Percentiles rank a stretch among this genome's conserved stretches.
Conservation (phyloP, 2,888 invertebrate species). For the Noctua janthe region DNA sequence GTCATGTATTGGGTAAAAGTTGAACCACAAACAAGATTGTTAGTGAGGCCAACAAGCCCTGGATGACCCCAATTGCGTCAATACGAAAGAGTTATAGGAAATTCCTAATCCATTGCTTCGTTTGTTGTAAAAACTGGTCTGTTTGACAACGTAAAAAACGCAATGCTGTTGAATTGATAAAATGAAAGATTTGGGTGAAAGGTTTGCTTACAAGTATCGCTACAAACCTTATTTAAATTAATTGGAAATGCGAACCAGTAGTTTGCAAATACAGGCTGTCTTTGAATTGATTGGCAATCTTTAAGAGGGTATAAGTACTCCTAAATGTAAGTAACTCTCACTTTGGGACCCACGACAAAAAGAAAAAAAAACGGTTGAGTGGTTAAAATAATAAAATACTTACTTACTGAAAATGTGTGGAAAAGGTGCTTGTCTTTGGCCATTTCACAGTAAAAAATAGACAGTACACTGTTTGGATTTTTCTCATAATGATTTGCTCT, state of each 20-base stretch:
- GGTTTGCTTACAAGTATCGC: too few relatives aligned
- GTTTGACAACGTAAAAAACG: neutral
- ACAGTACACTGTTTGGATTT: neutral
- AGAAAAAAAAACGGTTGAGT: neutral
- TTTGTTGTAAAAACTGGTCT: neutral
- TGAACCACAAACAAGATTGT: neutral
- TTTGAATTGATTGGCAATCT: neutral
- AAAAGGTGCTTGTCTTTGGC: neutral
- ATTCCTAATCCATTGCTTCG: neutral
- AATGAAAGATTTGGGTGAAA: neutral
- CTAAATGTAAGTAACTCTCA: neutral
- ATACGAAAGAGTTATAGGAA: neutral
- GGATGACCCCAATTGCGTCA: neutral
- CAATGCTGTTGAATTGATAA: neutral
- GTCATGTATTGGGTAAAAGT: neutral
- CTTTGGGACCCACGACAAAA: neutral
- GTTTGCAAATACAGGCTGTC: neutral
- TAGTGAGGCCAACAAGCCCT: neutral
- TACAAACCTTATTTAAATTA: neutral
- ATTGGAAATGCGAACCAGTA: neutral
- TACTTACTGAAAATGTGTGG: constrained; percentile 2
- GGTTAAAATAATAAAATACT: neutral
- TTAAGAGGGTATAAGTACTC: neutral
- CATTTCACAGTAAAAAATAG: neutral
- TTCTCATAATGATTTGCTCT: constrained; percentile 4